Base-by-base conservation (phyloP, 2,797 vertebrate species). In the Onychomys leucogaster region DNA sequence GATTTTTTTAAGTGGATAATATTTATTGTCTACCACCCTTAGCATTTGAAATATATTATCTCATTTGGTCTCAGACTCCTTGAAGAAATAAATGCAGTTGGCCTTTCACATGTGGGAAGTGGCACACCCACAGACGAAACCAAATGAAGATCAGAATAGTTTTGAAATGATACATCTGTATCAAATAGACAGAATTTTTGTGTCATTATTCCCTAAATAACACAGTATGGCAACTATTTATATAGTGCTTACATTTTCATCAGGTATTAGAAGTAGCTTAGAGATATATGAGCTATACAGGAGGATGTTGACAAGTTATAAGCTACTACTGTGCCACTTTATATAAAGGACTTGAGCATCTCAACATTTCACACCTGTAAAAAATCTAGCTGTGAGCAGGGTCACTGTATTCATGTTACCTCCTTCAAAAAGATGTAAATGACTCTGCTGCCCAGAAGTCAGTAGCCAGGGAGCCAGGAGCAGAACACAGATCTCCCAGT, bases 31-130 rank as follows among this genome's bases (percentile, higher is more conserved):
- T 34, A 16, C 23, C 46, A 86, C 34, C 37, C 61, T 91, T 57
- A 63, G 82, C 37, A 89, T 92, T 95, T 96, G 63, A 86, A 93
- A 87, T 86, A 41, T 37, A 41, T 80, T 34, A 7, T 81, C 29
- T 87, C 76, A 82, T 71, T 82, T 61, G 87, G 75, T 82, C 61
- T 37, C 49, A 41, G 71, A 65, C 57, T 67, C 55, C 4, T 59
- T 41, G n/a, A 41, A 80, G 69, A 94, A 19, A 25, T 81, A 27
- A 71, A 84, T 21, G 6, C 13, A 61, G 37, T 37, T n/a, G 49
- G 11, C 11, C 41, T 19, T 85, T 67, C 25, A 69, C 41, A 90
- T 57, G 21, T 14, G 6, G 46, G 46, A 55, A 61, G 21, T 43
- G 49, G 27, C 43, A 8, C 17, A 34, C 37, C n/a, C 49, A 67